Percentiles rank a stretch among this genome's conserved stretches.
Conservation (phyloP, 2,888 invertebrate genomes). For the Epistrophe eligans region DNA sequence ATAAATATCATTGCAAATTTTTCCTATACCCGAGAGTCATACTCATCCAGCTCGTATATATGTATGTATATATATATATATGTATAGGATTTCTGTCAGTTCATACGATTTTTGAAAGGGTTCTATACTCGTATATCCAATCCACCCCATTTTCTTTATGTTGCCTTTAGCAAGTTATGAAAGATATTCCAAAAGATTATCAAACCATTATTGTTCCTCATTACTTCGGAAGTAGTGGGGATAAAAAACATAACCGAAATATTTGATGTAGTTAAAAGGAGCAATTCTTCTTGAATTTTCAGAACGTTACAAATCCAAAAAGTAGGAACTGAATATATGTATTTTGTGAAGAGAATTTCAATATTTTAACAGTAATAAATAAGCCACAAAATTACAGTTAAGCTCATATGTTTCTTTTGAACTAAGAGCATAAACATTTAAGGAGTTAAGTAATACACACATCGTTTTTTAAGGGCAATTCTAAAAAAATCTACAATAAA, state of each 20-base stretch:
- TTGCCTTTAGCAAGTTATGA: slow-evolving; percentile 46
- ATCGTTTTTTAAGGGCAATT: too few species aligned
- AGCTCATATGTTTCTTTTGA: neutral
- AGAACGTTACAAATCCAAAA: neutral
- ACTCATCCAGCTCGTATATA: slow-evolving; percentile 29
- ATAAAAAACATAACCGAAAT: slow-evolving; percentile 6
- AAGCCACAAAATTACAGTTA: neutral
- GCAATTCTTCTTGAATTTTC: neutral
- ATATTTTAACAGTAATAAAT: neutral
- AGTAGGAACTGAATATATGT: neutral
- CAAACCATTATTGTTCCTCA: slow-evolving; percentile 41
- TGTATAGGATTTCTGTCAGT: slow-evolving; percentile 52
- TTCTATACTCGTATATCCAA: slow-evolving; percentile 5
- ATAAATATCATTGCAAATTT: slow-evolving; percentile 65
- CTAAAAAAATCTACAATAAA: too few species aligned
- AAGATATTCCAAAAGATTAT: slow-evolving; percentile 51
- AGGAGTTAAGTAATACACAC: too few species aligned
- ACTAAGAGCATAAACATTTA: too few species aligned
- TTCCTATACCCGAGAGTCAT: slow-evolving; percentile 31
- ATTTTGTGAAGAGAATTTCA: neutral
- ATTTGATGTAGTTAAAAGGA: neutral
- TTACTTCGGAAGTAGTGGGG: slow-evolving; percentile 20
- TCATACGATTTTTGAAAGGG: slow-evolving; percentile 61
- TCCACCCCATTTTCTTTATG: neutral
- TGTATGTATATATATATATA: neutral